Conservation (phyloP, 2,113 vertebrate genomes). For the Tympanuchus pallidicinctus region DNA sequence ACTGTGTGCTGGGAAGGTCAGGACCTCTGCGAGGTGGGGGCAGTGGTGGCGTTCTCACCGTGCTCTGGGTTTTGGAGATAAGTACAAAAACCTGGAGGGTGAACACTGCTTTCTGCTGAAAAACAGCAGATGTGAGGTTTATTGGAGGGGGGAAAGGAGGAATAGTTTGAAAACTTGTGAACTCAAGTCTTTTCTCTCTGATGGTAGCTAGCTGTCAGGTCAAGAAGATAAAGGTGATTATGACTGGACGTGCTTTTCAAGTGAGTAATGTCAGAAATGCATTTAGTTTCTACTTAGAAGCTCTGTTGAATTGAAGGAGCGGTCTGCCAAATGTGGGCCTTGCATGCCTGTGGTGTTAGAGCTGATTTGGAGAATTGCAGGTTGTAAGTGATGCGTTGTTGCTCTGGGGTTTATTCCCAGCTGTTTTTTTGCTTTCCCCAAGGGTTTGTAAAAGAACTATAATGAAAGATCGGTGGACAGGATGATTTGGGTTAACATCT, state of each 20-base stretch:
- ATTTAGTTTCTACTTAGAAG: slow-evolving; percentile 8
- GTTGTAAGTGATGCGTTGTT: neutral
- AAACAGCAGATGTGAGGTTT: neutral
- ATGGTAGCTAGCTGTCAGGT: neutral
- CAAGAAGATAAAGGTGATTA: neutral
- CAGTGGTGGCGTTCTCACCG: neutral
- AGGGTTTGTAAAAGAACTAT: neutral
- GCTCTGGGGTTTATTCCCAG: neutral
- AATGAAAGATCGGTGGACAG: neutral
- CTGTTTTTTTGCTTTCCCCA: neutral
- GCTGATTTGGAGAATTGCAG: neutral
- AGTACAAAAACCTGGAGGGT: neutral
- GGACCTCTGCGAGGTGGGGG: neutral
- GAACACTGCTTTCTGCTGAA: neutral
- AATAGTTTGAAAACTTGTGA: neutral
- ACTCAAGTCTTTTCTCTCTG: neutral
- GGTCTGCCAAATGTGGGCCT: neutral
- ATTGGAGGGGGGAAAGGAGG: neutral
- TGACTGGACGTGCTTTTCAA: neutral
- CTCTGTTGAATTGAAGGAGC: neutral
- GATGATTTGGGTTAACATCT: neutral
- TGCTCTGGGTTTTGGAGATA: neutral
- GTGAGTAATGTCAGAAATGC: neutral
- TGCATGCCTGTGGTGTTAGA: neutral
- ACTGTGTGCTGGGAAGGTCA: neutral